Percentiles rank a stretch among this genome's conserved stretches.
phyloP scores from a whole-genome alignment of 2,113 vertebrate species.

The Arenaria interpres region DNA sequence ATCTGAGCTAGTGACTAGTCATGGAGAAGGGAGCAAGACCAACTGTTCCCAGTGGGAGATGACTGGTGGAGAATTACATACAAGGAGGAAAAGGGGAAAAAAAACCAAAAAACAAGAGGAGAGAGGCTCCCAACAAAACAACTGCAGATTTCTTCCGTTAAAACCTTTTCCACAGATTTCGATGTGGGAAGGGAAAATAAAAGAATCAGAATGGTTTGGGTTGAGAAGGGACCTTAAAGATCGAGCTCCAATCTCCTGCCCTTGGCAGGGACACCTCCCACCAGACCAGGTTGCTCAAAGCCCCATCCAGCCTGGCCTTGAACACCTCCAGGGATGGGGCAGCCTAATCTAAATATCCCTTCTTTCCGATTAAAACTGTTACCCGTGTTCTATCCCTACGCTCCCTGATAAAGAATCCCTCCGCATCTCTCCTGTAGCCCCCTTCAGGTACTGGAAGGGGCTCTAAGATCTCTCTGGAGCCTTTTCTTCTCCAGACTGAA shows the following conservation, averaged over 20 bases:
- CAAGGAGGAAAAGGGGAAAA: rapidly evolving
- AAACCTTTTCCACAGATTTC: background rate
- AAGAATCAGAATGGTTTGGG: background rate
- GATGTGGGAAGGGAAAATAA: background rate
- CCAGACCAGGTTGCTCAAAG: background rate
- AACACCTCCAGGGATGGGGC: background rate
- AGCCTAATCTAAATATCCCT: background rate
- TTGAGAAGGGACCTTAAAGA: background rate
- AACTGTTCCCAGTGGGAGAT: background rate
- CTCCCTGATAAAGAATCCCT: background rate
- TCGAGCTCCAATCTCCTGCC: background rate
- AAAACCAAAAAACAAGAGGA: rapidly evolving
- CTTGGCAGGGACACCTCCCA: background rate
- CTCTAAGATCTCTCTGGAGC: background rate
- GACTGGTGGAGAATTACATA: background rate
- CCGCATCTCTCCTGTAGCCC: background rate
- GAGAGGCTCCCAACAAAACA: background rate
- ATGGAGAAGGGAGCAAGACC: background rate
- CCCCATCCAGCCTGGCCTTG: background rate
- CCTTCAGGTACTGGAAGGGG: background rate
- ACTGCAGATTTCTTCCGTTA: background rate
- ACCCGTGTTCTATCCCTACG: background rate
- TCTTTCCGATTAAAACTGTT: background rate
- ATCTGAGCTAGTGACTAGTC: background rate
- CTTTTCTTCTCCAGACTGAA: background rate